Base-by-base conservation (phyloP, 2,797 vertebrate species). In the Syngnathus rostellatus region DNA sequence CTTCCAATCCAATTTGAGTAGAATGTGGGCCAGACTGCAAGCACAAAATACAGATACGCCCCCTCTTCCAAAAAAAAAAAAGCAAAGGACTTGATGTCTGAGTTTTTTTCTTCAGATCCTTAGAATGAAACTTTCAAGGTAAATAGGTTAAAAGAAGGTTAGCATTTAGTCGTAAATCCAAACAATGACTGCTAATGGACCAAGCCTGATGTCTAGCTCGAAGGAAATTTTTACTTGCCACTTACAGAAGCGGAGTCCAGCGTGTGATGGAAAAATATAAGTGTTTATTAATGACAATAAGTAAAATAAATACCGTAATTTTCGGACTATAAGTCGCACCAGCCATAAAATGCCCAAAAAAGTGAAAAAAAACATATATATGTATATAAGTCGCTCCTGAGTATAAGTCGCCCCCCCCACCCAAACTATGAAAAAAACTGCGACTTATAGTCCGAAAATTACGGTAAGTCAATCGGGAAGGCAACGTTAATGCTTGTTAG, bases 1-100 rank as follows among this genome's bases (percentile, higher is more conserved):
- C 80, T 73, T 82, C 64, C 71, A 82, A 78, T 83, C 77, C 77
- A 86, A 85, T 84, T 86, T 82, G 75, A 83, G 77, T 63, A 69
- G 76, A 81, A 82, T 82, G 72, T 72, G 72, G 74, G 73, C 73
- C 77, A 81, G 77, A 79, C 74, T 74, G 73, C 63, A 46, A 72
- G 71, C 67, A 63, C 31, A 50, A 72, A 66, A 58, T 64, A 72
- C 64, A 68, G 37, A 68, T 58, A 62, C 61, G 69, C 55, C 17
- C 51, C 67, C 31, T 3, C 31, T 31, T 31, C 31, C 51, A 63
- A 76, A 41, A 51, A 68, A 63, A 38, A 19, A 31, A 55, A 31
- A 55, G n/a, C 19, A 23, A 23, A 12, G n/a, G 31, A 16, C 10
- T 37, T 6, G 7, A 37, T 57, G 23, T 23, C 14, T 16, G 21